Conservation (phyloP, 30 jellyfish, hydroid and myxozoan genomes). For the Aurelia coerulea region DNA sequence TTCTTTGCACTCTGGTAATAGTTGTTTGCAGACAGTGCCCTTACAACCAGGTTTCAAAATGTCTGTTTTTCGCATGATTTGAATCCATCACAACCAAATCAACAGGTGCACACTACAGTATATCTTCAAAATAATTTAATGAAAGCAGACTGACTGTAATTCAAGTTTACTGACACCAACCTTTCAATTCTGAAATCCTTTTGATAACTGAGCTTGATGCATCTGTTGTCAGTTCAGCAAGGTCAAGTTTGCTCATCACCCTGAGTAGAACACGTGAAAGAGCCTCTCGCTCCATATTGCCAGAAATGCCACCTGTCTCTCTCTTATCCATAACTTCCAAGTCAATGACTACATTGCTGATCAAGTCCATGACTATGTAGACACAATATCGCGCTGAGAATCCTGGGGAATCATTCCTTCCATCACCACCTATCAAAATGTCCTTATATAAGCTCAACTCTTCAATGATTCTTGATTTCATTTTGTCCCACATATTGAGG, state of each 20-base stretch:
- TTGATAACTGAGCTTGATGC: constrained; percentile 34
- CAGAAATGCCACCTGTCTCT: constrained; percentile 24
- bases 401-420: constrained; percentile 52
- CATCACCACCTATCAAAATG: constrained; percentile 22
- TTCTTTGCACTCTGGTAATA: too few relatives aligned
- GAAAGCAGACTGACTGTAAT: too few relatives aligned
- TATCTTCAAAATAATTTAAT: too few relatives aligned
- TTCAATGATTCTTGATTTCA: background rate
- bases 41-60: too few relatives aligned
- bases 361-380: constrained; percentile 38
- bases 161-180: too few relatives aligned
- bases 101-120: too few relatives aligned
- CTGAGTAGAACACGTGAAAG: background rate
- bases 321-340: constrained; percentile 25
- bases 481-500: constrained; percentile 2
- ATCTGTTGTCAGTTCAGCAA: constrained; percentile 48
- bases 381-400: constrained; percentile 21
- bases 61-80: too few relatives aligned
- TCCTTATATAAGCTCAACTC: background rate
- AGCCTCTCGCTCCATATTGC: constrained; percentile 22
- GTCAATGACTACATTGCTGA: constrained; percentile 29
- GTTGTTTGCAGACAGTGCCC: too few relatives aligned
- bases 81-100: too few relatives aligned
- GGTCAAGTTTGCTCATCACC: background rate
- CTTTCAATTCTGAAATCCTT: background rate